Base-by-base conservation (phyloP, 2,797 vertebrate genomes). In the Lithobates sylvaticus region DNA sequence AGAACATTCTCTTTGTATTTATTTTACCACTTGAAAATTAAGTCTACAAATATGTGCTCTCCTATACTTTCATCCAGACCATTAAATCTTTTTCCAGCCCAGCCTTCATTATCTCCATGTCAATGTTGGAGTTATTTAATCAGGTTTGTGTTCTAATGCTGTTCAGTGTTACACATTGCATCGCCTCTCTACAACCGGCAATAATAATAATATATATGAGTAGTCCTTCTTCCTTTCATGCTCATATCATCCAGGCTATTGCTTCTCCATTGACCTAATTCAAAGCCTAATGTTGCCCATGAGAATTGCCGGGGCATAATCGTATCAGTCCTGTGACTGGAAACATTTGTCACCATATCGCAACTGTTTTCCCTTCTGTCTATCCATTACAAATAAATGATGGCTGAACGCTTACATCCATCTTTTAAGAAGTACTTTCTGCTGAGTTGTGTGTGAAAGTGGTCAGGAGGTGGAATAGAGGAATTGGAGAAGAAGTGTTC, bases 211-310 rank as follows among this genome's bases (percentile, higher is more conserved):
- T 81, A 50, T 71, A 71, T 58, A 71, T 32, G 36, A 74, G 54
- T 82, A 73, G 70, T 32, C 80, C 71, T 64, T 64, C 69, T 54
- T 82, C 32, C 50, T 64, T 73, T 82, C 70, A 39, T 82, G 80
- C 32, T 82, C 80, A 82, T 82, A 82, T 74, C 70, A 82, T 74
- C 70, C 72, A 70, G 70, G 36, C 80, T 27, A 82, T 82, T 82
- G 50, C 47, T 82, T 82, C 54, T 82, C 54, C 80, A 82, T 82
- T 82, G 80, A 72, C 69, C 80, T 82, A 73, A 73, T 82, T 82
- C 71, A 73, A 82, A 73, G 80, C 71, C 54, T 65, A 82, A 82
- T 82, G 80, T 74, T 82, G 54, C 72, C 80, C 80, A 82, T 44
- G 50, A 82, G 80, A 50, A 29, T 82, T 58, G 64, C 71, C 54